A percentile compares a stretch with the other conserved stretches of the same genome.
These are phyloP conservation scores for Pyrocephalus nanus DNA, from an alignment of 2,797 vertebrate genomes.

Conservation along the genomic window DNA sequence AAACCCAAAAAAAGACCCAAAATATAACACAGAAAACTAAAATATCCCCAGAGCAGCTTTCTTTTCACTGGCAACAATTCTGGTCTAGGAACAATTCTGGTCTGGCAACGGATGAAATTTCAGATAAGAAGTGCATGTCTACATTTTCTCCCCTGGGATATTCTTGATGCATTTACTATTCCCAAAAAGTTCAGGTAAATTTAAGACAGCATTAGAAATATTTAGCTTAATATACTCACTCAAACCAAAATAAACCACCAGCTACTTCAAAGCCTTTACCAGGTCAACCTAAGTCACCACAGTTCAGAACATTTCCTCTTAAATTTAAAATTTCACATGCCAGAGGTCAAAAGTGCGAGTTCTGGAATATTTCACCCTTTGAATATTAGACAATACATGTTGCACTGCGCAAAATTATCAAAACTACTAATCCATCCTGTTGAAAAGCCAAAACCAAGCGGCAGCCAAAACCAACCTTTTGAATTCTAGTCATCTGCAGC, in stretches of 20 bases:
- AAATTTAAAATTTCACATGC: constrained; percentile 17
- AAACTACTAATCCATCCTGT: background rate
- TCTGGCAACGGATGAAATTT: background rate
- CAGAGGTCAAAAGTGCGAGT: constrained; percentile 23
- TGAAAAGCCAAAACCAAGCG: constrained; percentile 16
- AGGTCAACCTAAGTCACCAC: background rate
- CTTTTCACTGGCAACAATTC: background rate
- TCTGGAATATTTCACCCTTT: constrained; percentile 29
- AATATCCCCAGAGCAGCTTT: background rate
- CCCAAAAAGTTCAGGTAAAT: background rate
- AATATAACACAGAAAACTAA: background rate
- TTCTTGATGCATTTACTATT: background rate
- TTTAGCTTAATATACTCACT: background rate
- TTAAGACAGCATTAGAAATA: constrained; percentile 5
- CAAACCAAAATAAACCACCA: background rate
- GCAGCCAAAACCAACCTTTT: constrained; percentile 8
- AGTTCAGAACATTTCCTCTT: constrained; percentile 26
- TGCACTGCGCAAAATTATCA: constrained; percentile 14
- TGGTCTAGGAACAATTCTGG: background rate
- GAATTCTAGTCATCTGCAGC: background rate
- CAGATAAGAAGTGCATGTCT: background rate
- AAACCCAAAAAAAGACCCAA: background rate
- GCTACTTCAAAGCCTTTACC: constrained; percentile 38
- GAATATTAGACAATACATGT: constrained; percentile 1
- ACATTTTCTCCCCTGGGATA: background rate